These are phyloP conservation scores for Drosophila borealis DNA, from an alignment of 2,888 invertebrate species.

Conservation along the genomic window DNA sequence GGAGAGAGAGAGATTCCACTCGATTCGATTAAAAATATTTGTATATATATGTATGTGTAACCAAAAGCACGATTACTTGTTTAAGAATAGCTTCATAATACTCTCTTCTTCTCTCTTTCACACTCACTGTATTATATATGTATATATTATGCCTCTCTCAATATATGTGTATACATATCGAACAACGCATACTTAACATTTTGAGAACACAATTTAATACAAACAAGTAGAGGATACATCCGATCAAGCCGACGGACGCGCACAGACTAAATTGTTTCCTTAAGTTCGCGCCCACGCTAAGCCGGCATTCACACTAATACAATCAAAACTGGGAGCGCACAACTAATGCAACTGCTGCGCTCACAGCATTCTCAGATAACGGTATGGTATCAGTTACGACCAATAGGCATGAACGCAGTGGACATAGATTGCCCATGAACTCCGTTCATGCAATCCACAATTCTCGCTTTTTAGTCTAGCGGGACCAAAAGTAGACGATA, in stretches of 20 bases:
- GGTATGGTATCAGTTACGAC: no score
- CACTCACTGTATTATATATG: neutral
- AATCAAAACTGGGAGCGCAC: neutral
- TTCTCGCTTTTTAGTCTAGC: no score
- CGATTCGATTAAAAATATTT: neutral
- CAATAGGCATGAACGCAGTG: no score
- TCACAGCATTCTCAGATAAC: no score
- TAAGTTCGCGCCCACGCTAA: neutral
- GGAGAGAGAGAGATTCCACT: neutral
- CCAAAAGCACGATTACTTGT: neutral
- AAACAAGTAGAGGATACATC: neutral
- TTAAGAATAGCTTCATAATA: neutral
- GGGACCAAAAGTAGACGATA: no score
- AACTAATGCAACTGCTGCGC: no score
- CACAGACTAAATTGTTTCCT: constrained; percentile 2
- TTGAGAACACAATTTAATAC: no score
- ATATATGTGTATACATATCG: neutral
- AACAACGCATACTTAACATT: neutral
- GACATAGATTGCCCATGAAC: no score
- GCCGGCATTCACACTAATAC: neutral
- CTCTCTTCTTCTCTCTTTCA: neutral
- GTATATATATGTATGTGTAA: neutral
- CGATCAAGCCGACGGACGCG: neutral
- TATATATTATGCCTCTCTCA: no score
- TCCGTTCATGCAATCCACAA: no score